These are phyloP conservation scores for Scartelaos histophorus DNA, from an alignment of 2,113 vertebrate species.

Conservation along the genomic window DNA sequence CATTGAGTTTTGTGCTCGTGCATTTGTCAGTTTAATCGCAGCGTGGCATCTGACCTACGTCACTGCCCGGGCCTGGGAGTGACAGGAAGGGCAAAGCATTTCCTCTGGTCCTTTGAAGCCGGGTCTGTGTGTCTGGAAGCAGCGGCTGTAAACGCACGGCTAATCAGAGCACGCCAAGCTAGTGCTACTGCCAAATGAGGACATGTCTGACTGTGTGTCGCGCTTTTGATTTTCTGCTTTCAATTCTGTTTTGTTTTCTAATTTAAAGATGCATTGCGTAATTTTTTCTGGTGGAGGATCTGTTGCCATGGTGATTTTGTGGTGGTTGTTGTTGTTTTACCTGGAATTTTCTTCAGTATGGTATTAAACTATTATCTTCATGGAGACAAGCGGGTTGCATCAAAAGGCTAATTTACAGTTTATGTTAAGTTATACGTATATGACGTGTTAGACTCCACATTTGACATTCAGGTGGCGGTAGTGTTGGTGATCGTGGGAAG, in stretches of 20 bases:
- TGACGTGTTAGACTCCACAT: too few species aligned
- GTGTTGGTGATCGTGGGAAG: too few species aligned
- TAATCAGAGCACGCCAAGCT: conserved; percentile 53
- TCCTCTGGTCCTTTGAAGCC: conserved; percentile 73
- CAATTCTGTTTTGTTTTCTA: conserved; percentile 15
- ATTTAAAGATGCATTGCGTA: too few species aligned
- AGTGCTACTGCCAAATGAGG: conserved; percentile 61
- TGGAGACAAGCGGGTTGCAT: too few species aligned
- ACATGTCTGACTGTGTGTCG: conserved; percentile 37
- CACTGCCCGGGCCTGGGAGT: conserved; percentile 61
- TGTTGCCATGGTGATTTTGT: too few species aligned
- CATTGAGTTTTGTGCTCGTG: conserved; percentile 20
- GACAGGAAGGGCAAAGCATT: conserved; percentile 75
- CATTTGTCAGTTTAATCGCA: conserved; percentile 47
- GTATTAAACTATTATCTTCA: too few species aligned
- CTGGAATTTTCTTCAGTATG: too few species aligned
- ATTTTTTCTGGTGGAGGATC: too few species aligned
- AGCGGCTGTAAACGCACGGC: conserved; percentile 41
- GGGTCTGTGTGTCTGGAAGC: conserved; percentile 50
- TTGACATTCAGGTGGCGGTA: too few species aligned
- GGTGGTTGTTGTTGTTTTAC: too few species aligned
- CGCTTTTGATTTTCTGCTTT: conserved; percentile 33
- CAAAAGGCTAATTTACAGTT: too few species aligned
- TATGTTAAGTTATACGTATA: too few species aligned
- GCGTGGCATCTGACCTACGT: conserved; percentile 56